Conservation (phyloP, 2,888 invertebrate species). For the Epirrhoe tristata region DNA sequence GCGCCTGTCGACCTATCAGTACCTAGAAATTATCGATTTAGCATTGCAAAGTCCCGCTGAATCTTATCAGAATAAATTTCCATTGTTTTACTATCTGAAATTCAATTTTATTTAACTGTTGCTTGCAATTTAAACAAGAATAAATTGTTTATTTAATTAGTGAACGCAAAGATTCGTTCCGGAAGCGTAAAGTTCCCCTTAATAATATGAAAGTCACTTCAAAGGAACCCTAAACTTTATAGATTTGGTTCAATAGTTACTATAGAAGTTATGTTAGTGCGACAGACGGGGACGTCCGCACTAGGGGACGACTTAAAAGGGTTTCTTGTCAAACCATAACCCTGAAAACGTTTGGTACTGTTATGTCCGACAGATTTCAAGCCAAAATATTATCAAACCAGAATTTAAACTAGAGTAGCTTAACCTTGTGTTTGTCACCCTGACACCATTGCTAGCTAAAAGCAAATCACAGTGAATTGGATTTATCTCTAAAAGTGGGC, state of each 20-base stretch:
- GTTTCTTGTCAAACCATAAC: constrained; percentile 1
- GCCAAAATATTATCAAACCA: not conserved
- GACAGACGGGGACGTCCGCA: not conserved
- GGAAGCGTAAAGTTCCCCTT: not conserved
- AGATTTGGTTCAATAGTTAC: not conserved
- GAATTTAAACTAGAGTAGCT: not conserved
- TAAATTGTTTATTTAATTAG: not conserved
- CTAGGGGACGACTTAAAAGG: not conserved
- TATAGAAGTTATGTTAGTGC: not conserved
- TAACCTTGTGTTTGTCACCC: constrained; percentile 1
- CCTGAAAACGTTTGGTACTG: not conserved
- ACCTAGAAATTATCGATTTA: constrained; percentile 52
- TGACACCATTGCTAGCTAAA: constrained; percentile 1
- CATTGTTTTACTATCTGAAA: not conserved
- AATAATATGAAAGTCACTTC: not conserved
- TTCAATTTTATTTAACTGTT: not conserved
- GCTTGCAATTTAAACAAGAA: not conserved
- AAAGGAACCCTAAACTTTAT: constrained; percentile 3
- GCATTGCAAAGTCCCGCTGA: not conserved
- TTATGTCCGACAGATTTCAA: not conserved
- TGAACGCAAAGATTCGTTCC: not conserved
- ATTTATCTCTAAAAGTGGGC: constrained; percentile 1
- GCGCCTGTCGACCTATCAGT: constrained; percentile 49
- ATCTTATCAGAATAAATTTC: constrained; percentile 2
- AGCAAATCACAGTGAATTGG: not conserved